phyloP scores from a whole-genome alignment of 2,888 invertebrate species.

The Drosophila mettleri region DNA sequence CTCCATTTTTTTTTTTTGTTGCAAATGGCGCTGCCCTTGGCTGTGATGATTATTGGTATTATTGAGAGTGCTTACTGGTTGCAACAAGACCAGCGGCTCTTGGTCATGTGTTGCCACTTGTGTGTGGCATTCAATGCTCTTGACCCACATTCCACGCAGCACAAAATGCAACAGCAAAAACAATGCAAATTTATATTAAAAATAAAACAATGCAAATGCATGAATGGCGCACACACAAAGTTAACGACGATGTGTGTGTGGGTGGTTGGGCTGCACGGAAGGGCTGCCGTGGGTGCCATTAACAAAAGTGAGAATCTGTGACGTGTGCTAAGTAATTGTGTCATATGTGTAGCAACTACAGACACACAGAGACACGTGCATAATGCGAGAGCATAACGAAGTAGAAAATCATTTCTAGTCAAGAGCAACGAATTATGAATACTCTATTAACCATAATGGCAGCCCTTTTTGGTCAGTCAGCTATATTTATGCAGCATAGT shows the following conservation, averaged over 20 bases:
- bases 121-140: conserved; percentile 59
- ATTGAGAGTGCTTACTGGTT: conserved; percentile 40
- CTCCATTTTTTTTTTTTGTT: conserved; percentile 10
- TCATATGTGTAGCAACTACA: conserved; percentile 51
- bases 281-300: conserved; percentile 55
- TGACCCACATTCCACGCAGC: conserved; percentile 68
- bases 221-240: conserved; percentile 34
- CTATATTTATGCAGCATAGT: conserved; percentile 11
- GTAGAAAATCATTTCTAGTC: neutral
- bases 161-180: conserved; percentile 20
- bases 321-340: conserved; percentile 76
- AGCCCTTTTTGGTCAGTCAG: neutral
- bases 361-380: conserved; percentile 47
- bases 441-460: conserved; percentile 21
- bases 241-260: conserved; percentile 8
- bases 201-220: conserved; percentile 60
- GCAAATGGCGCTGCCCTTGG: conserved; percentile 10
- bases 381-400: conserved; percentile 57
- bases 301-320: conserved; percentile 73
- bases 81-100: conserved; percentile 19
- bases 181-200: conserved; percentile 75
- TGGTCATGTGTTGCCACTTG: conserved; percentile 55
- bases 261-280: conserved; percentile 7
- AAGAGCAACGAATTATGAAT: conserved; percentile 12
- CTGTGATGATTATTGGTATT: conserved; percentile 50